A percentile compares a stretch with the other conserved stretches of the same genome.
Conservation (phyloP, 2,888 invertebrate species). For the Nasonia oneida region DNA sequence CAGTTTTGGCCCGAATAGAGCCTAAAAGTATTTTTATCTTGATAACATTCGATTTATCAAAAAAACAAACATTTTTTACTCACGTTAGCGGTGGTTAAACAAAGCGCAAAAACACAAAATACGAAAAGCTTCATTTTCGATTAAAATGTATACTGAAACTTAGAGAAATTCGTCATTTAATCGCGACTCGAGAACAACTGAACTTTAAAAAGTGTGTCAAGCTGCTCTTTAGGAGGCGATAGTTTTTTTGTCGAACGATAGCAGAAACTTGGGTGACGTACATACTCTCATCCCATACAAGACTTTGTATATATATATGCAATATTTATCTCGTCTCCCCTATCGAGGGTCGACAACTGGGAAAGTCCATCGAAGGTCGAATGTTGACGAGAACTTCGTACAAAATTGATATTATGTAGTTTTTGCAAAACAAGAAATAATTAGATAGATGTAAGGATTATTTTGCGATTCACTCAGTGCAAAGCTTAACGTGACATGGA, state of each 20-base stretch:
- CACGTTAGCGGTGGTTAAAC: not conserved
- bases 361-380: not conserved
- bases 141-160: not conserved
- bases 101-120: not conserved
- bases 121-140: not conserved
- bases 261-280: not conserved
- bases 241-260: not conserved
- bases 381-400: not conserved
- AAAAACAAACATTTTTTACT: not conserved
- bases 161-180: not conserved
- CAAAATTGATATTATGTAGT: not conserved
- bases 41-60: no score
- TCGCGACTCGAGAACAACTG: not conserved
- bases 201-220: not conserved
- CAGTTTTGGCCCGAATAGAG: not conserved
- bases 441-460: not conserved
- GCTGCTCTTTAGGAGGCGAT: not conserved
- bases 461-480: not conserved
- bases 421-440: not conserved
- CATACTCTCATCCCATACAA: not conserved
- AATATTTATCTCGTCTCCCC: not conserved
- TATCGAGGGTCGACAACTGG: not conserved
- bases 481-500: not conserved
- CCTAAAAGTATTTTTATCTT: not conserved
- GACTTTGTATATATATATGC: not conserved